Base-by-base conservation (phyloP, 2,888 invertebrate genomes). In the Apamea anceps region DNA sequence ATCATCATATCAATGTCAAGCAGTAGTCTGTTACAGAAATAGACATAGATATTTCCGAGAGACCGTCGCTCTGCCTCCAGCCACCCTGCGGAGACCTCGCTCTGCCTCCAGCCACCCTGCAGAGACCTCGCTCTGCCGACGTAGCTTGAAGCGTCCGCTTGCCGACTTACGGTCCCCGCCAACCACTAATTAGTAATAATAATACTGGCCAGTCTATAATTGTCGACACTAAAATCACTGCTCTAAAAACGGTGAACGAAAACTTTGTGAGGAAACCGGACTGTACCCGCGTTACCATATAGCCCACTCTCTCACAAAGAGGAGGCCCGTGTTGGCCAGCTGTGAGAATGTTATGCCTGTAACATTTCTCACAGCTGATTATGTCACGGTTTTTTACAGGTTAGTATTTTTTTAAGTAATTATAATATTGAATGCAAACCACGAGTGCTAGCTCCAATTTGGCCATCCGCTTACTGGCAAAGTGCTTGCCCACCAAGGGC, bases 401-500 rank as follows among this genome's bases (percentile, higher is more conserved):
- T 57, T 57, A 57, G 25, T 57, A 57, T 57, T 57, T 54, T 57
- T 57, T 54, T 10, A 25, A 57, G 25, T 57, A 25, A 25, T 57
- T n/a, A n/a, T n/a, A 57, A n/a, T 3, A 62, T 28, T 15, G 28
- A 62, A 54, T 68, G 75, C 80, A 60, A 60, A 88, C 88, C 18
- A 77, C 62, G 0, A 88, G 79, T 0, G 87, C 77, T 32, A 87
- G 60, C 57, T 88, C 87, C 4, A 88, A 45, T 13, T 85, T 86
- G 6, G 86, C 90, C 84, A 90, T 86, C 25, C 90, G 73, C 45
- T 87, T 86, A 92, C 96, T 96, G 76, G 90, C 94, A 84, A 91
- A 95, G 84, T 95, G 95, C 8, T 79, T 79, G 62, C 96, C 96
- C 73, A 91, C 87, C 70, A 92, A 82, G 1, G 95, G 92, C 4